These are phyloP conservation scores for Periphyllus acericola DNA, from an alignment of 2,888 invertebrate species.

Conservation along the genomic window DNA sequence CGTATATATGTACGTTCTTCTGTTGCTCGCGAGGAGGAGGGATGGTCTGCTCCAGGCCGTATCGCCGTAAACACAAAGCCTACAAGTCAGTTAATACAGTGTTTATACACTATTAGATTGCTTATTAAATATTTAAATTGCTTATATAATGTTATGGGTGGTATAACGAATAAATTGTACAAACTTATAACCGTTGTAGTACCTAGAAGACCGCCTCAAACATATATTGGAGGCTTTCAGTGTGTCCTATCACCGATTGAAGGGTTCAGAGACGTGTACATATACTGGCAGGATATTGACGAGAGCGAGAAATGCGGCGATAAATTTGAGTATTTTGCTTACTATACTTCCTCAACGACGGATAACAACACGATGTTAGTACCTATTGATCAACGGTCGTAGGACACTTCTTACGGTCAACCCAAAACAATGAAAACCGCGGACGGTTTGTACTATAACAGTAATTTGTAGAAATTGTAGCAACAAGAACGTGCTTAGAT, in stretches of 20 bases:
- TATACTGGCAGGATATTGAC: conserved; percentile 84
- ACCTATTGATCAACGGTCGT: too few relatives aligned
- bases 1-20: conserved; percentile 76
- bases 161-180: neutral
- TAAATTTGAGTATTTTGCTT: conserved; percentile 74
- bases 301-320: conserved; percentile 78
- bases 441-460: too few relatives aligned
- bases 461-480: too few relatives aligned
- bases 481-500: too few relatives aligned
- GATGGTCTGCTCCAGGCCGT: conserved; percentile 78
- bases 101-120: too few relatives aligned
- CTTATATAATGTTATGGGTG: neutral
- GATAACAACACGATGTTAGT: conserved; percentile 38
- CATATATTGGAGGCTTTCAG: conserved; percentile 80
- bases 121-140: too few relatives aligned
- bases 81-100: conserved; percentile 64
- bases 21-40: conserved; percentile 71
- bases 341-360: neutral
- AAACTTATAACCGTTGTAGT: neutral
- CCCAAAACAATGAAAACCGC: too few relatives aligned
- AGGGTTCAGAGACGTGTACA: conserved; percentile 71
- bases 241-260: conserved; percentile 68
- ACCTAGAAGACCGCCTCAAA: conserved; percentile 71
- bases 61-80: conserved; percentile 72
- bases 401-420: too few relatives aligned